A percentile compares a stretch with the other conserved stretches of the same genome.
phyloP scores from a whole-genome alignment of 2,113 vertebrate species.

The Carettochelys insculpta region DNA sequence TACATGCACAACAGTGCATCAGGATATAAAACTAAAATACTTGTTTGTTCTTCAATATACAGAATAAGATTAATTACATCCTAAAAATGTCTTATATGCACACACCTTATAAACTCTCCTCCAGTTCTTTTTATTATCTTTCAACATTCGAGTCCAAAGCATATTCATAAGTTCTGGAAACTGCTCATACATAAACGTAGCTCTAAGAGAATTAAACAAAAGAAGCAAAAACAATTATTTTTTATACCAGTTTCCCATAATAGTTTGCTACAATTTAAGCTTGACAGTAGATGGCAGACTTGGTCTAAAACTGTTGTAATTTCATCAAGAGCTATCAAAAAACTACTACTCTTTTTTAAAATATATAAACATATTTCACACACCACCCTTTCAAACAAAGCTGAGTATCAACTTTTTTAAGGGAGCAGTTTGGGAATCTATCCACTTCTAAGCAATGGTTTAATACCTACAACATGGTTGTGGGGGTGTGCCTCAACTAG shows the following conservation, averaged over 20 bases:
- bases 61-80: neutral
- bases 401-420: neutral
- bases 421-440: neutral
- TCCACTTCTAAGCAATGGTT: neutral
- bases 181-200: constrained; percentile 98
- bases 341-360: no score
- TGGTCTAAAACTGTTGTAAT: constrained; percentile 49
- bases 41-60: neutral
- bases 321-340: neutral
- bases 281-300: constrained; percentile 82
- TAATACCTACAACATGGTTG: neutral
- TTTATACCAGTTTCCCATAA: neutral
- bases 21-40: neutral
- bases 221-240: neutral
- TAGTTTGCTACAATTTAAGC: constrained; percentile 27
- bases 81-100: neutral
- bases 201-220: constrained; percentile 74
- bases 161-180: constrained; percentile 99
- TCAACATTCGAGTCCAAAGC: constrained; percentile 97
- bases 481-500: neutral
- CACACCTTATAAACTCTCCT: constrained; percentile 98
- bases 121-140: constrained; percentile 99
- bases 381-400: neutral
- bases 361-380: neutral
- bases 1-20: neutral